Percentiles rank a stretch among this genome's conserved stretches.
phyloP scores from a whole-genome alignment of 1,140 invertebrate species.

The Battus philenor region DNA sequence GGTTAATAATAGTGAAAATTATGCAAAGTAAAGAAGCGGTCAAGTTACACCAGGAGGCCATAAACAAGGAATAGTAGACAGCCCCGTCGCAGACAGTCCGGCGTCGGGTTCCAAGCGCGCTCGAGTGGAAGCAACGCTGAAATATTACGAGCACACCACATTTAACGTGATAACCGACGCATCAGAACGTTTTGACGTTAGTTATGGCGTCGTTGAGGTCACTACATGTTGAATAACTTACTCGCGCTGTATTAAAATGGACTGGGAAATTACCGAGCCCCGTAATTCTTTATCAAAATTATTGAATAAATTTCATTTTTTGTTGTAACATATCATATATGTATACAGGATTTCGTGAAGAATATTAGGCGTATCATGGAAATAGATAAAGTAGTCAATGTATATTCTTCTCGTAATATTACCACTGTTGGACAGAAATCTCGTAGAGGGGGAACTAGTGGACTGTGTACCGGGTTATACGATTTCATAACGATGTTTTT shows the following conservation, averaged over 20 bases:
- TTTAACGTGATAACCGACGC: slow-evolving; percentile 27
- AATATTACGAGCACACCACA: slow-evolving; percentile 26
- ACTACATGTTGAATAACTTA: slow-evolving; percentile 11
- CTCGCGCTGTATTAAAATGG: background rate
- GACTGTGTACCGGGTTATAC: no score
- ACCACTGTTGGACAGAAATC: no score
- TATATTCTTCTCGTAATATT: no score
- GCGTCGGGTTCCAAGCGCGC: slow-evolving; percentile 15
- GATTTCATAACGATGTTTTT: no score
- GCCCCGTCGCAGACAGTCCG: slow-evolving; percentile 19
- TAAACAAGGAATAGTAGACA: slow-evolving; percentile 4
- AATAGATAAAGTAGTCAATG: no score
- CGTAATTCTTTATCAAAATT: no score
- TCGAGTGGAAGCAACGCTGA: slow-evolving; percentile 21
- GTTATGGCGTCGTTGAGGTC: slow-evolving; percentile 12
- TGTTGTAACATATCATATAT: no score
- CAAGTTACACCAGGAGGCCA: slow-evolving; percentile 7
- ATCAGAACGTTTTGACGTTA: slow-evolving; percentile 20
- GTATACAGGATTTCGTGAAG: no score
- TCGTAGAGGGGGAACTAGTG: no score
- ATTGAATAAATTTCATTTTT: no score
- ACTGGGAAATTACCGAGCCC: no score
- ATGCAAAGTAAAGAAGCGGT: slow-evolving; percentile 6
- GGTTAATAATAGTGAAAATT: background rate
- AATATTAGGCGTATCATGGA: no score